A percentile compares a stretch with the other conserved stretches of the same genome.
phyloP scores from a whole-genome alignment of 2,113 vertebrate species.

The Ellobius talpinus region DNA sequence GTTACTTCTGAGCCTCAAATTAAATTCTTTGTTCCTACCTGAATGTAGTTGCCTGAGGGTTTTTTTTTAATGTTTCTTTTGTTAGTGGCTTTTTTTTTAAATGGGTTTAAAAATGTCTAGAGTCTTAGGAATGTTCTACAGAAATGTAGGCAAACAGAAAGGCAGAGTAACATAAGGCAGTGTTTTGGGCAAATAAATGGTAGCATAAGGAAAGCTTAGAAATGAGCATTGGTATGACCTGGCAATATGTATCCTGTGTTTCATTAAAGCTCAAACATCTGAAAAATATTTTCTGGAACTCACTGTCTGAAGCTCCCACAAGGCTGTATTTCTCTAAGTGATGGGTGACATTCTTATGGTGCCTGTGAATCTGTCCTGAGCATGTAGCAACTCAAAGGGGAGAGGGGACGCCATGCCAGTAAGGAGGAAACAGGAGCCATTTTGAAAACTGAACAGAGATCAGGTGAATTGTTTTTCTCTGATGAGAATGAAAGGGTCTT shows the following conservation, averaged over 20 bases:
- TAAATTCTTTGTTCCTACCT: slow-evolving; percentile 70
- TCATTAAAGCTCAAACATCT: slow-evolving; percentile 67
- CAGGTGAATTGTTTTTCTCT: slow-evolving; percentile 39
- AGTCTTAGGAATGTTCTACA: slow-evolving; percentile 56
- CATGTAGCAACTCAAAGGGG: neutral
- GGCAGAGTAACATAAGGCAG: slow-evolving; percentile 56
- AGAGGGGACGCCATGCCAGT: neutral
- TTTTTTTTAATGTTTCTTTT: slow-evolving; percentile 34
- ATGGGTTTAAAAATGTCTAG: slow-evolving; percentile 55
- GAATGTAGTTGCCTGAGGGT: slow-evolving; percentile 36
- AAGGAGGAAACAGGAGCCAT: slow-evolving; percentile 34
- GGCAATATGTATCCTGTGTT: slow-evolving; percentile 52
- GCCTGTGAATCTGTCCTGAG: neutral
- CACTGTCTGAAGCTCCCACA: slow-evolving; percentile 55
- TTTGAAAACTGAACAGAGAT: slow-evolving; percentile 67
- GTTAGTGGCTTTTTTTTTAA: slow-evolving; percentile 60
- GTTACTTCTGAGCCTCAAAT: slow-evolving; percentile 61
- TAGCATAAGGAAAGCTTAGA: slow-evolving; percentile 72
- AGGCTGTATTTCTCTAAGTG: slow-evolving; percentile 66
- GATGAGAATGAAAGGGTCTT: slow-evolving; percentile 27
- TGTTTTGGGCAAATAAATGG: slow-evolving; percentile 70
- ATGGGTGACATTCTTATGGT: neutral
- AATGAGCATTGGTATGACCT: slow-evolving; percentile 71
- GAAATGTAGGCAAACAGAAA: slow-evolving; percentile 71
- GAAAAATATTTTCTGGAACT: slow-evolving; percentile 66